Evolutionary conservation across 2,888 invertebrate genomes (phyloP).

Genomic region (Drosophila setosimentum): DNA sequence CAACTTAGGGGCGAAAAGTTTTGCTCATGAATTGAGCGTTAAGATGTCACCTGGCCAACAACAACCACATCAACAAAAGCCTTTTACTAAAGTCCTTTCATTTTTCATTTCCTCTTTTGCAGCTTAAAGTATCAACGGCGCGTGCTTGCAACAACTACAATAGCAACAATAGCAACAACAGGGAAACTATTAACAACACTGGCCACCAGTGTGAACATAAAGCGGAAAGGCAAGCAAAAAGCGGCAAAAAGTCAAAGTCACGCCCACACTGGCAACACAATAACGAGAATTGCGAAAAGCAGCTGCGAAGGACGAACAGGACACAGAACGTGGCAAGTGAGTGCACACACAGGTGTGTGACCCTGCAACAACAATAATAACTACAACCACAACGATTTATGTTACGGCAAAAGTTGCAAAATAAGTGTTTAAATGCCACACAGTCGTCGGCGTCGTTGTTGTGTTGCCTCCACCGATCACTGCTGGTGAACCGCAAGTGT

Average conservation of each 20-base stretch:
- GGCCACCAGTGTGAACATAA: constrained; percentile 16
- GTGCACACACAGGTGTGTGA: constrained; percentile 47
- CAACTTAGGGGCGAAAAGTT: constrained; percentile 34
- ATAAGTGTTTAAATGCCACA: constrained; percentile 51
- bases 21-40: constrained; percentile 33
- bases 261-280: constrained; percentile 8
- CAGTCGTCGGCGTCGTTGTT: not conserved
- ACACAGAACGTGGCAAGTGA: constrained; percentile 7
- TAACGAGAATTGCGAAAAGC: constrained; percentile 12
- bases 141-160: constrained; percentile 25
- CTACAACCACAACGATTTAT: constrained; percentile 53
- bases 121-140: constrained; percentile 67
- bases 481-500: constrained; percentile 5
- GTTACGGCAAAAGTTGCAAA: constrained; percentile 52
- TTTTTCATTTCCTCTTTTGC: constrained; percentile 74
- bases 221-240: constrained; percentile 36
- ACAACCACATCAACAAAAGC: constrained; percentile 4
- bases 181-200: constrained; percentile 21
- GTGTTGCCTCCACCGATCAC: constrained; percentile 9
- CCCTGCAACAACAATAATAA: constrained; percentile 12
- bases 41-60: constrained; percentile 34
- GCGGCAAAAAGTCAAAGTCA: constrained; percentile 27
- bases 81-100: constrained; percentile 61
- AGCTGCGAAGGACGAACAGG: constrained; percentile 3
- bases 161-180: constrained; percentile 10